These are phyloP conservation scores for Erpobdella octoculata DNA, from an alignment of 2,888 invertebrate genomes.

Conservation along the genomic window DNA sequence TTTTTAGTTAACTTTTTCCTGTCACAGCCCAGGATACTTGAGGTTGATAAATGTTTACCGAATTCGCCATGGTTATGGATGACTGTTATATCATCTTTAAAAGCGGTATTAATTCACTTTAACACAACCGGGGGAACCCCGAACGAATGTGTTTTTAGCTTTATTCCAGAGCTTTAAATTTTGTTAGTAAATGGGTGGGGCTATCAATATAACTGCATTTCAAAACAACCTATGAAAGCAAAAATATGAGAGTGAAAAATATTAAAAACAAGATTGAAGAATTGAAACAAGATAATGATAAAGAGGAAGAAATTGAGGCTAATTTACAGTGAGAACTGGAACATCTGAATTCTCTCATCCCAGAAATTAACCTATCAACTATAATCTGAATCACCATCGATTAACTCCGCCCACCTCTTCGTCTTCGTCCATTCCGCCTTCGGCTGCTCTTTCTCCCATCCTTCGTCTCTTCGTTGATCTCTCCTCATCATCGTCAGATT, in stretches of 20 bases:
- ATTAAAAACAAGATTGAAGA: neutral
- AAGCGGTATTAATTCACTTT: no score
- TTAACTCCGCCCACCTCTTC: slow-evolving; percentile 43
- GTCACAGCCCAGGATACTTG: no score
- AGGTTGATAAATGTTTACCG: no score
- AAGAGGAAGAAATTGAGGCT: neutral
- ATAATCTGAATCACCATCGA: neutral
- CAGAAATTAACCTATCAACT: neutral
- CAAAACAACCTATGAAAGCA: no score
- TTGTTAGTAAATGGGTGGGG: no score
- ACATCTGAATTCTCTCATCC: neutral
- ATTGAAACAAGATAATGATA: neutral
- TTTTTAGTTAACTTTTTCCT: no score
- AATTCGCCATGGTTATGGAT: no score
- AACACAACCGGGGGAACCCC: no score
- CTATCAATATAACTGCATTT: no score
- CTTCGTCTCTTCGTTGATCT: slow-evolving; percentile 61
- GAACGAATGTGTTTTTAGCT: no score
- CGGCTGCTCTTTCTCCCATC: slow-evolving; percentile 78
- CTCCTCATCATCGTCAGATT: slow-evolving; percentile 70
- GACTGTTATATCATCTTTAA: neutral
- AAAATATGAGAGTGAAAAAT: no score
- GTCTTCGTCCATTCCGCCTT: slow-evolving; percentile 68
- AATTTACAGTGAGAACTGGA: neutral
- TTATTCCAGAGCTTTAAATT: no score